phyloP scores from a whole-genome alignment of 2,797 vertebrate genomes.

The Epinephelus malabaricus region DNA sequence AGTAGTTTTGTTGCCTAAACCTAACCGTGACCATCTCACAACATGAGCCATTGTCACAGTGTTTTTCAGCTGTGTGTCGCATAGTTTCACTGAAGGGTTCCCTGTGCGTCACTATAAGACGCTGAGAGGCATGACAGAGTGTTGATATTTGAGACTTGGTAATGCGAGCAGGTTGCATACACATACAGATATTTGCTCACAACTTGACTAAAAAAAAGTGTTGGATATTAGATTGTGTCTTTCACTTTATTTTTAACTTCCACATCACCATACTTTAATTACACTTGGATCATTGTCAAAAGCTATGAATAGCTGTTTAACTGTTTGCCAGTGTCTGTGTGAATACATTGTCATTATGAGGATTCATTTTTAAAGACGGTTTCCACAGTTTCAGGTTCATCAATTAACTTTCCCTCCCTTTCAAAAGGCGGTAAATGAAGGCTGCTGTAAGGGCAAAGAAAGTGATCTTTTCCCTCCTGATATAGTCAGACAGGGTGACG shows the following conservation, averaged over 20 bases:
- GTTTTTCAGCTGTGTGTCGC: too few relatives aligned
- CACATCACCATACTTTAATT: background rate
- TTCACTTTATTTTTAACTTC: background rate
- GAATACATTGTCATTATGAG: background rate
- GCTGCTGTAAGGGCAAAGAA: background rate
- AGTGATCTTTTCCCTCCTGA: background rate
- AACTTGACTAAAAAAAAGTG: background rate
- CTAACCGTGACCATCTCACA: too few relatives aligned
- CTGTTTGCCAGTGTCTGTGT: background rate
- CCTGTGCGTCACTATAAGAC: too few relatives aligned
- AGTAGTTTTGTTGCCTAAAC: too few relatives aligned
- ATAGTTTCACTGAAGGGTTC: too few relatives aligned
- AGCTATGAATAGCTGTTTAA: background rate
- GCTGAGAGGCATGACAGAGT: too few relatives aligned
- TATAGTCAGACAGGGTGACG: constrained; percentile 17
- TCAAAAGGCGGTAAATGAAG: constrained; percentile 1
- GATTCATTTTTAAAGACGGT: background rate
- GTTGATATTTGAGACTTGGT: too few relatives aligned
- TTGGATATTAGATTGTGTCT: background rate
- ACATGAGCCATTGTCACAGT: too few relatives aligned
- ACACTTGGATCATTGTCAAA: background rate
- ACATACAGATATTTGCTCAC: background rate
- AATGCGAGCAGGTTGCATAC: too few relatives aligned
- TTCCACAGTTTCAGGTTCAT: background rate
- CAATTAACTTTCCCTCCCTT: background rate